A percentile compares a stretch with the other conserved stretches of the same genome.
phyloP scores from a whole-genome alignment of 2,888 invertebrate genomes.

The Agrochola litura region DNA sequence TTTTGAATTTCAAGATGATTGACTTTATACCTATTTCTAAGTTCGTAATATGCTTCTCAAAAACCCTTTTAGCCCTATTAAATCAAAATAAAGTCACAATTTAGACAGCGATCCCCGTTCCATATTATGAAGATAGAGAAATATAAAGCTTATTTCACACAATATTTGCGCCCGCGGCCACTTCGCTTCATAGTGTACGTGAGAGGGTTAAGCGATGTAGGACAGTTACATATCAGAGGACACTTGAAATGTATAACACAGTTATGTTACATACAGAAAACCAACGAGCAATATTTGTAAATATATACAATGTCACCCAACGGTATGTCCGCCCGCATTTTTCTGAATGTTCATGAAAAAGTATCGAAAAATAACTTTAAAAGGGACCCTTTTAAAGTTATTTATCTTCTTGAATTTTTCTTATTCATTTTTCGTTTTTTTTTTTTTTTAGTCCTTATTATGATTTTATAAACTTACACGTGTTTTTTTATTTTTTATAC shows the following conservation, averaged over 20 bases:
- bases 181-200: slow-evolving; percentile 70
- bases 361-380: no score
- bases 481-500: no score
- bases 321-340: no score
- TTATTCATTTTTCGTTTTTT: no score
- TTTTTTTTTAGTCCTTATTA: no score
- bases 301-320: no score
- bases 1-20: not conserved
- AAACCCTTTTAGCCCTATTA: not conserved
- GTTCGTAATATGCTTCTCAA: not conserved
- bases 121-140: slow-evolving; percentile 17
- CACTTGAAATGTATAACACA: not conserved
- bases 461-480: no score
- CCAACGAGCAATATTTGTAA: no score
- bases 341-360: no score
- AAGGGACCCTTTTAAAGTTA: no score
- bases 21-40: no score
- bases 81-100: slow-evolving; percentile 15
- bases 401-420: no score
- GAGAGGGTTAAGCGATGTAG: slow-evolving; percentile 64
- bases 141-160: slow-evolving; percentile 63
- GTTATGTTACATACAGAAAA: not conserved
- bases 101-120: not conserved
- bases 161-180: slow-evolving; percentile 68
- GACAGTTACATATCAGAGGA: slow-evolving; percentile 42